Conservation (phyloP, 2,888 invertebrate species). For the Sminthurides aquaticus region DNA sequence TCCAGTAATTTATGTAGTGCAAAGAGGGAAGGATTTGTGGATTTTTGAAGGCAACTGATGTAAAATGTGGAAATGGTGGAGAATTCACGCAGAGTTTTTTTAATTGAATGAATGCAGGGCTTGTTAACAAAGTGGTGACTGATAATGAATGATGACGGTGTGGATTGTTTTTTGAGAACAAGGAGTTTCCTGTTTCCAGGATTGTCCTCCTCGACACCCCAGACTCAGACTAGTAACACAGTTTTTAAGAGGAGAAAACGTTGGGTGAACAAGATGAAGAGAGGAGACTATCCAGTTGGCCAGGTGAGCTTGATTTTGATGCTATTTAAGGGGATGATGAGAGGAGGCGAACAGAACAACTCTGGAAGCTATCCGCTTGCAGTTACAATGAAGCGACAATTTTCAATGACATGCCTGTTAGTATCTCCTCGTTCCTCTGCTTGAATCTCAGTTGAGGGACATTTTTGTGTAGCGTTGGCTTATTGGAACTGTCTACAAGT, state of each 20-base stretch:
- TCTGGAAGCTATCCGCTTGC: conserved; percentile 13
- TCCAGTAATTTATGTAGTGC: too few relatives aligned
- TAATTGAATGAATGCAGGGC: too few relatives aligned
- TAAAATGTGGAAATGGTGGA: too few relatives aligned
- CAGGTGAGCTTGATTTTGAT: not conserved
- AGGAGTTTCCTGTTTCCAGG: not conserved
- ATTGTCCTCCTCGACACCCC: not conserved
- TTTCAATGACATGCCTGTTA: conserved; percentile 21
- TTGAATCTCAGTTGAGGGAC: too few relatives aligned
- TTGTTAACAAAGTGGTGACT: too few relatives aligned
- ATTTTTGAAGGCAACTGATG: too few relatives aligned
- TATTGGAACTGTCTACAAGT: too few relatives aligned
- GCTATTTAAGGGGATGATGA: not conserved
- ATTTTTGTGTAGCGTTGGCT: too few relatives aligned
- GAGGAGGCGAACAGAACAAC: conserved; percentile 10
- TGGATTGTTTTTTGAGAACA: not conserved
- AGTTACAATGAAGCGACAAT: conserved; percentile 11
- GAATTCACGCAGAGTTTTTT: too few relatives aligned
- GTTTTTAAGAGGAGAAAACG: not conserved
- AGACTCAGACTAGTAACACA: too few relatives aligned
- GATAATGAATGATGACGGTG: not conserved
- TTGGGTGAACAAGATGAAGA: not conserved
- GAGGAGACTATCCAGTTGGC: too few relatives aligned
- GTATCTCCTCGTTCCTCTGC: conserved; percentile 15
- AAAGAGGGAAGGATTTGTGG: too few relatives aligned